Evolutionary conservation across 1,140 invertebrate species (phyloP).

Genomic region (Eumaeus atala): DNA sequence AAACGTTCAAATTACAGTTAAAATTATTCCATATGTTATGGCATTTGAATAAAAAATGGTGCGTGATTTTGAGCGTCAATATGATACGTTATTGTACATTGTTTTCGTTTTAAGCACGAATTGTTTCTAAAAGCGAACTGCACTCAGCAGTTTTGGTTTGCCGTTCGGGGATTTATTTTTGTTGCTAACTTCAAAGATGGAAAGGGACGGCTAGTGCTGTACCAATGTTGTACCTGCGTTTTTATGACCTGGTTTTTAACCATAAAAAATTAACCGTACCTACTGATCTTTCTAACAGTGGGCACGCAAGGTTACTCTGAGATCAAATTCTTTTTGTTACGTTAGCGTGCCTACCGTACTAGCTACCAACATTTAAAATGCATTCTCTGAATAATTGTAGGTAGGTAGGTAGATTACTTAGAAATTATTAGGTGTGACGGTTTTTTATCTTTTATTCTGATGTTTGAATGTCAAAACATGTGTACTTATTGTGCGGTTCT

Average conservation of each 20-base stretch:
- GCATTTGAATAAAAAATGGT: constrained; percentile 22
- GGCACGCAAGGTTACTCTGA: not conserved
- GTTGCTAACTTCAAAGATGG: constrained; percentile 35
- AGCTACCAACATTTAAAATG: not conserved
- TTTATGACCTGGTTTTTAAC: constrained; percentile 14
- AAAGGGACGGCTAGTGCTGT: constrained; percentile 27
- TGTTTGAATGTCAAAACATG: too few relatives aligned
- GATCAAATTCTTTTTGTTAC: not conserved
- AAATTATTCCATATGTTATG: constrained; percentile 7
- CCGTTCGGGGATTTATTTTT: constrained; percentile 12
- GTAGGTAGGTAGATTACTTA: too few relatives aligned
- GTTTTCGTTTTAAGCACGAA: constrained; percentile 56
- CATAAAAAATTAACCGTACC: constrained; percentile 24
- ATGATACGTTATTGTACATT: constrained; percentile 37
- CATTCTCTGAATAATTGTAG: too few relatives aligned
- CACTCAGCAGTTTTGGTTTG: constrained; percentile 9
- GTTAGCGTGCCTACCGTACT: not conserved
- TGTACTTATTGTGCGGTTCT: too few relatives aligned
- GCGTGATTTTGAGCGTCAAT: constrained; percentile 53
- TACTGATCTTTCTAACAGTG: not conserved
- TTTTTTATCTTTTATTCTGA: too few relatives aligned
- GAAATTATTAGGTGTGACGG: too few relatives aligned
- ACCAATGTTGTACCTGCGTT: constrained; percentile 20
- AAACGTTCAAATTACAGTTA: constrained; percentile 34
- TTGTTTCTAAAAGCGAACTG: constrained; percentile 12